Base-by-base conservation (phyloP, 1,140 invertebrate species). In the Bursaphelenchus mucronatus region DNA sequence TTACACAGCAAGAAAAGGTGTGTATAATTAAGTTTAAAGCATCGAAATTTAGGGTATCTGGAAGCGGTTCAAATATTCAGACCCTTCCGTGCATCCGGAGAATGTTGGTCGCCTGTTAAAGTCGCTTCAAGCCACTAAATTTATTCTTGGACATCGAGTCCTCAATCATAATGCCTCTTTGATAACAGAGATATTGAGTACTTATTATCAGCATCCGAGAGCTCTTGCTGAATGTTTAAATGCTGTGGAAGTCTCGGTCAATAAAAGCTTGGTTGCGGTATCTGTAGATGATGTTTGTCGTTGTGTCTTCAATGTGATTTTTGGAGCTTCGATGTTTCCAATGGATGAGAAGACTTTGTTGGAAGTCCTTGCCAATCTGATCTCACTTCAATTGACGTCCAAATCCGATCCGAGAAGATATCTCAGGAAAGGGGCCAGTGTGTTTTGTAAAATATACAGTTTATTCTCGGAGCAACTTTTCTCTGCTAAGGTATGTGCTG, bases 401-500 rank as follows among this genome's bases (percentile, higher is more conserved):
- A 88, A 87, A 61, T 88, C 89, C 64, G 90, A 94, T 84, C 92
- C 92, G 0, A 84, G 90, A 68, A 87, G 88, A 70, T 78, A 94
- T 44, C 83, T 97, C 9, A 85, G 90, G 21, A 88, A 90, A 58
- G 90, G 89, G 46, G 89, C 88, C 3, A 91, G 89, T 81, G 89
- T 92, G 3, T 93, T 97, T 79, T 88, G 90, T 39, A 86, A 88
- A n/a, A 84, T 96, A 21, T 97, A 93, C 83, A 89, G 89, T 69
- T 86, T 89, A 30, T 90, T 94, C 78, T 89, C 90, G 58, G 94
- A 97, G 81, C 88, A 88, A n/a, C 85, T 93, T 47, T 89, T 90
- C 74, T 89, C 91, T 7, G 89, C 91, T 0, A 90, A 93, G 73
- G 68, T 76, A 59, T 46, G 69, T 17, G 47, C n/a, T 41, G 9